Evolutionary conservation across 1,140 invertebrate species (phyloP), one percentile per base, ranked within the genome.

Genomic region (Sitophilus oryzae): DNA sequence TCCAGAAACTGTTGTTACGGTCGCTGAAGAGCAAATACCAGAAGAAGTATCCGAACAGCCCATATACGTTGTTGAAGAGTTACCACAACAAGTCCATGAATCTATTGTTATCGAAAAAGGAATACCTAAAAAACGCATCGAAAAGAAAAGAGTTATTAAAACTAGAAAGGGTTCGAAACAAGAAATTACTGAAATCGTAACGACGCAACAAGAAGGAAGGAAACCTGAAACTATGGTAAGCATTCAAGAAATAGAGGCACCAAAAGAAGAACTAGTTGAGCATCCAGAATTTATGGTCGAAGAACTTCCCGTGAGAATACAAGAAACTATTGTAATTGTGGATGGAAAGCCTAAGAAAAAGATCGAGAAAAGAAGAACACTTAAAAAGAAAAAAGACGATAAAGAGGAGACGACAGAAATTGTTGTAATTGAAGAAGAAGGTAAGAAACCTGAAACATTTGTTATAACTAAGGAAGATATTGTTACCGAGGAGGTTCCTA

Each of bases 101-200:
- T 64, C 66, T 16, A 54, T 53, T 38, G 52, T 56, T 15, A 60
- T 62, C 14, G 38, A 61, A 43, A 15, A 52, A 56, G 63, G 62
- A 5, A 62, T 65, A 43, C 56, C 56, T 1, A 50, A 57, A 14
- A 60, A 66, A 43, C 61, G 58, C 56, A 56, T 64, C 40, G 67
- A 66, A 0, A 72, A 70, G 56, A 72, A 71, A 59, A 34, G 46
- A 67, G 70, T 20, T 56, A 70, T 71, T 38, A 75, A 71, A 11
- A 76, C 73, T 44, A 66, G 66, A 11, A 71, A 70, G 22, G 75
- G 72, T 16, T 62, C 64, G 6, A 74, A 71, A 52, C 54, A 74
- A 52, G 67, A 76, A 62, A 63, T 71, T 3, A 73, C 69, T 1
- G 72, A 76, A 65, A 72, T 74, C 53, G 71, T 73, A 16, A 74